These are phyloP conservation scores for Belgica antarctica DNA, from an alignment of 2,888 invertebrate species.

Conservation along the genomic window DNA sequence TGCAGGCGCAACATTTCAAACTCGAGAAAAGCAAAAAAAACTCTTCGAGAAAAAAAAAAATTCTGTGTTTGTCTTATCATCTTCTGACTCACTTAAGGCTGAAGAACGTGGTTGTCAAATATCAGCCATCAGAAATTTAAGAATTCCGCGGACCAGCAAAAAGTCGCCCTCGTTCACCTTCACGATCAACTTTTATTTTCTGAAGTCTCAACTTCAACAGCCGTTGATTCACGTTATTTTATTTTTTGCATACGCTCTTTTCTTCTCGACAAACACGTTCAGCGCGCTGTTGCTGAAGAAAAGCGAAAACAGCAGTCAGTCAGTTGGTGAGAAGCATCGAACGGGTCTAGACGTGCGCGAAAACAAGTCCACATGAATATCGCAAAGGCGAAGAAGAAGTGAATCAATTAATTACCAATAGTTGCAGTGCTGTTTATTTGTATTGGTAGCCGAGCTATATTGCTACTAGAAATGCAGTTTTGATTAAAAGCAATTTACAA, in stretches of 20 bases:
- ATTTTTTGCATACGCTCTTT: slow-evolving; percentile 21
- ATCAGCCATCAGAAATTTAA: not conserved
- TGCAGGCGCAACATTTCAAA: too few relatives aligned
- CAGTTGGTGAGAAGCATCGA: slow-evolving; percentile 39
- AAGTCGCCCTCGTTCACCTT: slow-evolving; percentile 8
- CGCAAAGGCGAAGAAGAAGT: slow-evolving; percentile 21
- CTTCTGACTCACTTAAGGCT: not conserved
- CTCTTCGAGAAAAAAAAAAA: not conserved
- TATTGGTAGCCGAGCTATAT: not conserved
- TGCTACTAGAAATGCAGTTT: slow-evolving; percentile 38
- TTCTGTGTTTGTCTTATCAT: not conserved
- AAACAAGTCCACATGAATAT: slow-evolving; percentile 3
- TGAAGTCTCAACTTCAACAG: not conserved
- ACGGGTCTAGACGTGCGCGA: slow-evolving; percentile 27
- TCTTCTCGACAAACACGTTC: slow-evolving; percentile 15
- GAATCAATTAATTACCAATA: slow-evolving; percentile 40
- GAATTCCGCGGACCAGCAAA: too few relatives aligned
- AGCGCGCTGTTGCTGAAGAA: too few relatives aligned
- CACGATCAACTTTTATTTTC: not conserved
- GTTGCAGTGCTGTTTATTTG: slow-evolving; percentile 7
- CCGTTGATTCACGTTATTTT: too few relatives aligned
- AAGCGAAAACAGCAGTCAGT: slow-evolving; percentile 23
- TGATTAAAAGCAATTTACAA: slow-evolving; percentile 41
- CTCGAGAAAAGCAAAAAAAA: slow-evolving; percentile 5
- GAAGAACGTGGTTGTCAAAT: not conserved